Conservation (phyloP, 2,113 vertebrate genomes). For the Peromyscus leucopus region DNA sequence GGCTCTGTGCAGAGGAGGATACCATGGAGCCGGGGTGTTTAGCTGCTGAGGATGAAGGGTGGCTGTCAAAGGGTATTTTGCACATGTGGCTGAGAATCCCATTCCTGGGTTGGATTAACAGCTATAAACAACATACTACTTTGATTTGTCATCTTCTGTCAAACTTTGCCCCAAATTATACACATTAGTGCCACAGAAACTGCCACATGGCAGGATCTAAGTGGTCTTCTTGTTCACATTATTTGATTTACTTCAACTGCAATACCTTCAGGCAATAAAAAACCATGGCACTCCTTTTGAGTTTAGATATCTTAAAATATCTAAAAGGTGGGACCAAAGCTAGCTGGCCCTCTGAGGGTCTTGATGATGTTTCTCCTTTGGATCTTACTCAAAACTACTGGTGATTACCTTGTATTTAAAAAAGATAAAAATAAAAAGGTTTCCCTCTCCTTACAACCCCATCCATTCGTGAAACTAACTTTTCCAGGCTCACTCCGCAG, state of each 20-base stretch:
- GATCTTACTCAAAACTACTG: neutral
- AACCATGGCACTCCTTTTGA: neutral
- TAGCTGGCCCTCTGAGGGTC: constrained; percentile 3
- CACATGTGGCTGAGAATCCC: neutral
- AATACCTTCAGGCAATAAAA: neutral
- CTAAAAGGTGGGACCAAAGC: neutral
- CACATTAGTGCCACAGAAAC: constrained; percentile 35
- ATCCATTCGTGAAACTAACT: neutral
- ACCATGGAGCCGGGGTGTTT: accelerated
- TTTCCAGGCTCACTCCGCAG: neutral
- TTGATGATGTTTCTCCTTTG: constrained; percentile 23
- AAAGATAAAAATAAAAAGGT: neutral
- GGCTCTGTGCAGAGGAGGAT: accelerated
- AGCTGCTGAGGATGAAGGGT: neutral
- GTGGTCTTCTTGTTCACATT: neutral
- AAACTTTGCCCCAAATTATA: constrained; percentile 40
- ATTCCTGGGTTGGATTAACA: constrained; percentile 46
- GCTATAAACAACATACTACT: neutral
- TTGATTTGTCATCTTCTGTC: constrained; percentile 40
- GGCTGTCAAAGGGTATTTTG: neutral
- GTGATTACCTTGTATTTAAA: neutral
- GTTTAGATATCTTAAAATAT: constrained; percentile 12
- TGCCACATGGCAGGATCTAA: constrained; percentile 27
- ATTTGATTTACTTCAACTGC: neutral
- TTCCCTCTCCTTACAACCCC: neutral